Evolutionary conservation across 2,113 vertebrate species (phyloP).

Genomic region (Nyctibius bracteatus): DNA sequence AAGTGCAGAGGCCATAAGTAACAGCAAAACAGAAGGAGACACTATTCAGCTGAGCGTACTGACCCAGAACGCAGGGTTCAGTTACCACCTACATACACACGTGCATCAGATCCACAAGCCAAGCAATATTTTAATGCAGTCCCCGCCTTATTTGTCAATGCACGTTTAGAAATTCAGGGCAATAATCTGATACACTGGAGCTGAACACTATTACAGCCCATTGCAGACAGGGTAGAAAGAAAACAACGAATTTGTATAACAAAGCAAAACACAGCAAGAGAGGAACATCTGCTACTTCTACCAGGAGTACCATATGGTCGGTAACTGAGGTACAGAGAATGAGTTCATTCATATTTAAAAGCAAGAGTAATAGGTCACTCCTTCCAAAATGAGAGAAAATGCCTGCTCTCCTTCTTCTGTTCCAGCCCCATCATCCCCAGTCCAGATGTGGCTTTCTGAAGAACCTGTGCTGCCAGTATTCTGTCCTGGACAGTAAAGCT

Average conservation of each 20-base stretch:
- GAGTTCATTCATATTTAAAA: slow-evolving; percentile 48
- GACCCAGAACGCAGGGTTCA: not conserved
- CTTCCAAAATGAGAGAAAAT: not conserved
- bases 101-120: not conserved
- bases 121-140: not conserved
- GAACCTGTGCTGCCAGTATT: not conserved
- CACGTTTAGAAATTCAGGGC: not conserved
- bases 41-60: not conserved
- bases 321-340: slow-evolving; percentile 8
- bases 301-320: slow-evolving; percentile 54
- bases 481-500: not conserved
- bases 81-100: not conserved
- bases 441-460: not conserved
- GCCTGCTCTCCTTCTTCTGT: not conserved
- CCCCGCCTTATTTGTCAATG: not conserved
- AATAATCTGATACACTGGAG: not conserved
- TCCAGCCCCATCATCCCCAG: not conserved
- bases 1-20: not conserved
- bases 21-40: not conserved
- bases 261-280: not conserved
- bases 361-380: not conserved
- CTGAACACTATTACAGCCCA: not conserved
- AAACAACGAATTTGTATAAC: slow-evolving; percentile 23
- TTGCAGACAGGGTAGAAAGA: not conserved
- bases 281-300: slow-evolving; percentile 63